Conservation (phyloP, 2,797 vertebrate species). For the Dallia pectoralis region DNA sequence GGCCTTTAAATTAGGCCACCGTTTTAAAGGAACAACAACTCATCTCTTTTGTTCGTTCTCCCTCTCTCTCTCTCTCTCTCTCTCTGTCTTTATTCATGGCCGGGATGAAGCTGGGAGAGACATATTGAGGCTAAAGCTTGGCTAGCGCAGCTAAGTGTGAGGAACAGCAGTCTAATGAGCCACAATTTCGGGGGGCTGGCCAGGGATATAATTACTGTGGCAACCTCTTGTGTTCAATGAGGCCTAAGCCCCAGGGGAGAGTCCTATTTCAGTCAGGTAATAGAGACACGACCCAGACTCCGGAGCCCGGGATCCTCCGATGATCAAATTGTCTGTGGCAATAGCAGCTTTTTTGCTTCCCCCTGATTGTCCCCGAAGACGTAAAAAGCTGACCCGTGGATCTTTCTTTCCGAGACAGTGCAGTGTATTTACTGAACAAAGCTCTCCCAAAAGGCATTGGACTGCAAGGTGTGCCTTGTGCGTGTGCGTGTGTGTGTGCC, state of each 20-base stretch:
- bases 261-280: slow-evolving; percentile 74
- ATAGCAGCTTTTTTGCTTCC: slow-evolving; percentile 62
- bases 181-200: slow-evolving; percentile 71
- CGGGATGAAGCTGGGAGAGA: slow-evolving; percentile 45
- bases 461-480: slow-evolving; percentile 8
- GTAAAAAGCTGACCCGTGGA: slow-evolving; percentile 65
- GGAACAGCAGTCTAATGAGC: slow-evolving; percentile 70
- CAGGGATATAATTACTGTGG: slow-evolving; percentile 78
- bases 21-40: background rate
- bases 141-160: slow-evolving; percentile 52
- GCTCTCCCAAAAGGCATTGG: slow-evolving; percentile 36
- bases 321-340: slow-evolving; percentile 73
- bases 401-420: slow-evolving; percentile 42
- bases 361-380: slow-evolving; percentile 71
- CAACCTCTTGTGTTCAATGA: slow-evolving; percentile 78
- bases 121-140: slow-evolving; percentile 47
- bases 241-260: slow-evolving; percentile 70
- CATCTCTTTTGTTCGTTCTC: background rate
- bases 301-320: slow-evolving; percentile 37
- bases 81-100: too few species aligned
- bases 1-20: background rate
- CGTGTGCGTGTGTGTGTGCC: background rate
- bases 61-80: background rate
- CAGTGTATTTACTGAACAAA: slow-evolving; percentile 59
- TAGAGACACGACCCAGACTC: slow-evolving; percentile 53